phyloP scores from a whole-genome alignment of 2,797 vertebrate species.

The Rachycentron canadum region DNA sequence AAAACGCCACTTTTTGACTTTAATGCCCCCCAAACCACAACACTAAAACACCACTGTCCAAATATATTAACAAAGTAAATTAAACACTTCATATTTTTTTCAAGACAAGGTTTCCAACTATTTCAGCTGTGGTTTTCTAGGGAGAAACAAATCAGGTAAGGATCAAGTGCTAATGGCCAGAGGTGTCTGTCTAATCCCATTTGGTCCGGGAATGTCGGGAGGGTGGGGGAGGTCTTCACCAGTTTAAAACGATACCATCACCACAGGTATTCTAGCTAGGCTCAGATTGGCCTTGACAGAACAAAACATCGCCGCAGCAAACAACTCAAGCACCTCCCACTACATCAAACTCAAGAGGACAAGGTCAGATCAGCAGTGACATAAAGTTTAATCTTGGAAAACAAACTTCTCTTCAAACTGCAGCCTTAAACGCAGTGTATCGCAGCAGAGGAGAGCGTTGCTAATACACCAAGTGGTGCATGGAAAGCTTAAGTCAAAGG shows the following conservation, averaged over 20 bases:
- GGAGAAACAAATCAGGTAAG: constrained; percentile 69
- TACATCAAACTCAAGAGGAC: constrained; percentile 72
- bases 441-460: constrained; percentile 43
- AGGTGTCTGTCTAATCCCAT: constrained; percentile 85
- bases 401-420: constrained; percentile 65
- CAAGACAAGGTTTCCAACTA: constrained; percentile 42
- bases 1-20: neutral
- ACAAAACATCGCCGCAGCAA: constrained; percentile 75
- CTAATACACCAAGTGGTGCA: constrained; percentile 69
- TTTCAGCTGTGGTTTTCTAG: constrained; percentile 42
- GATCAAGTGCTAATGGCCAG: constrained; percentile 84
- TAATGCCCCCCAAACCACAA: neutral
- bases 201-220: constrained; percentile 67
- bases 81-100: constrained; percentile 16
- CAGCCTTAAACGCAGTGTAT: constrained; percentile 40
- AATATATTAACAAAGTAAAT: neutral
- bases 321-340: constrained; percentile 72
- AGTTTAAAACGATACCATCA: constrained; percentile 82
- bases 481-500: constrained; percentile 72
- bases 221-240: constrained; percentile 72
- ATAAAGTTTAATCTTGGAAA: constrained; percentile 77
- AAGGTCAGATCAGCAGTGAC: constrained; percentile 75
- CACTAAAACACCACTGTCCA: neutral
- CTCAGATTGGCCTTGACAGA: constrained; percentile 86
- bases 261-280: constrained; percentile 78